A percentile compares a stretch with the other conserved stretches of the same genome.
These are phyloP conservation scores for Lasioglossum calceatum DNA, from an alignment of 2,888 invertebrate species.

Conservation along the genomic window DNA sequence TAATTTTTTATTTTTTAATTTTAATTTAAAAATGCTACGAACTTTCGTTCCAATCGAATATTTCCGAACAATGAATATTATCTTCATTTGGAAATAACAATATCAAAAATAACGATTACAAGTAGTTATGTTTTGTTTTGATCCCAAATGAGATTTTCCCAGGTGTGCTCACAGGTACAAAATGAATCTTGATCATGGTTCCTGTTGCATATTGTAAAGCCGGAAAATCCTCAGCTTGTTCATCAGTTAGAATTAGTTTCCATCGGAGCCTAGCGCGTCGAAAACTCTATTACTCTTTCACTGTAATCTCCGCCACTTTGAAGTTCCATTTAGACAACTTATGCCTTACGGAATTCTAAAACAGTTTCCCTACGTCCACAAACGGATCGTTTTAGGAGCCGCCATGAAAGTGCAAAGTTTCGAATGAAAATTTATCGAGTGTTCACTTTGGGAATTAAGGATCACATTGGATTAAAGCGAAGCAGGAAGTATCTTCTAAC, in stretches of 20 bases:
- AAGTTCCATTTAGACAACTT: background rate
- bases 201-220: background rate
- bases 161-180: background rate
- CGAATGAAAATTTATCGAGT: background rate
- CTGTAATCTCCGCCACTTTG: background rate
- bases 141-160: background rate
- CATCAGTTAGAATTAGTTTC: background rate
- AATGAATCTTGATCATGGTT: background rate
- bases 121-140: too few relatives aligned
- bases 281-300: background rate
- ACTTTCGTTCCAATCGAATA: too few relatives aligned
- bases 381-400: conserved; percentile 6
- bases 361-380: background rate
- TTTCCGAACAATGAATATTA: too few relatives aligned
- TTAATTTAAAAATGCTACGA: too few relatives aligned
- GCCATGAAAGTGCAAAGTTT: background rate
- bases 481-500: conserved; percentile 15
- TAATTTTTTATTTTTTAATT: too few relatives aligned
- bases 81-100: too few relatives aligned
- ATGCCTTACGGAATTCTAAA: background rate
- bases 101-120: too few relatives aligned
- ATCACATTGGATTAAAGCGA: background rate
- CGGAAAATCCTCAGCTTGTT: background rate
- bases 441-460: conserved; percentile 6
- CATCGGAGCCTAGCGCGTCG: background rate